phyloP scores from a whole-genome alignment of 2,113 vertebrate species.

The Smithornis capensis region DNA sequence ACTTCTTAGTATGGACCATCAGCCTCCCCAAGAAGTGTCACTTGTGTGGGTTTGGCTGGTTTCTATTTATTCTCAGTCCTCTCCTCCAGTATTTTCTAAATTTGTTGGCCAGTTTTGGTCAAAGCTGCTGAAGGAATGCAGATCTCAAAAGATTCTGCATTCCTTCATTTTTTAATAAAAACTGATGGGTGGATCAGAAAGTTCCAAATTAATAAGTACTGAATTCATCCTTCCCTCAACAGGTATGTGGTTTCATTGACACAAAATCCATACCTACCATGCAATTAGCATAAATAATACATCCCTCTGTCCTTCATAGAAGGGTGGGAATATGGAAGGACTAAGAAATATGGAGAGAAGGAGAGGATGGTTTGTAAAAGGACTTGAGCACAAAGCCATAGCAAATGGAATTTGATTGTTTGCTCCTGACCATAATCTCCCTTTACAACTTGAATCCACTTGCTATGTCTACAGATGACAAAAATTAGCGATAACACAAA shows the following conservation, averaged over 20 bases:
- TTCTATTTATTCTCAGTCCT: background rate
- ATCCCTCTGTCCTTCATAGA: background rate
- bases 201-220: background rate
- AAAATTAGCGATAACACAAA: background rate
- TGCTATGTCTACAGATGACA: background rate
- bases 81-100: background rate
- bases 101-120: background rate
- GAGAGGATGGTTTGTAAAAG: background rate
- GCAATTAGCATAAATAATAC: background rate
- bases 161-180: background rate
- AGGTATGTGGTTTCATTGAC: background rate
- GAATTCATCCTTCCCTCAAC: background rate
- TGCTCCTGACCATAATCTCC: background rate
- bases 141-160: background rate
- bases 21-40: background rate
- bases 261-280: background rate
- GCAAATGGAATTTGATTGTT: background rate
- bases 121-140: background rate
- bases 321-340: background rate
- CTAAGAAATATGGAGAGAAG: background rate
- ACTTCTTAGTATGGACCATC: fast-evolving
- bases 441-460: background rate
- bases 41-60: background rate
- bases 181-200: background rate
- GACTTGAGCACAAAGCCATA: background rate